phyloP scores from a whole-genome alignment of 2,113 vertebrate genomes.

The Ammospiza caudacuta region DNA sequence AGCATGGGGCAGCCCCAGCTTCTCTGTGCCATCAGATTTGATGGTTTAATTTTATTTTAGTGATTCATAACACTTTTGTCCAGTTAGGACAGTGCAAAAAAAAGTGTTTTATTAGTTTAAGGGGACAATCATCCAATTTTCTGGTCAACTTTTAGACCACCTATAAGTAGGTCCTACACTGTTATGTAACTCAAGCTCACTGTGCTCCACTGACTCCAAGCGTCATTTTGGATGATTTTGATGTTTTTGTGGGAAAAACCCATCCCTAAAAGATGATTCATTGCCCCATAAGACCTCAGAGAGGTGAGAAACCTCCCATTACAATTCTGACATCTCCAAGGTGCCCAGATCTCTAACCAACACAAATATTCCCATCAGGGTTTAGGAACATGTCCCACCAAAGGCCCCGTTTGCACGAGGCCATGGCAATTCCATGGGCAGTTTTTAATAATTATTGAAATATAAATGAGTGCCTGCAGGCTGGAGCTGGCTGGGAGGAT shows the following conservation, averaged over 20 bases:
- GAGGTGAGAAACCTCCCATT: background rate
- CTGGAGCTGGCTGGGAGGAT: background rate
- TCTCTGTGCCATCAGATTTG: background rate
- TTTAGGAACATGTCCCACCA: background rate
- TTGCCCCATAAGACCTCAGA: background rate
- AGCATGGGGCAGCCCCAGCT: background rate
- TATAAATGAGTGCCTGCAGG: background rate
- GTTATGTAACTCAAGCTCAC: background rate
- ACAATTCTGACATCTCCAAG: background rate
- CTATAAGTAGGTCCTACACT: background rate
- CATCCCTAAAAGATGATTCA: background rate
- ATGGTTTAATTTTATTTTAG: background rate
- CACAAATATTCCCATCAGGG: background rate
- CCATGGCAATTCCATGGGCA: background rate
- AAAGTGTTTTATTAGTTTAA: background rate
- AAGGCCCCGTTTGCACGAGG: background rate
- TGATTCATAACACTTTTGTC: background rate
- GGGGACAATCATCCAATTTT: background rate
- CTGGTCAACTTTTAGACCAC: background rate
- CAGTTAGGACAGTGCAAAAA: background rate
- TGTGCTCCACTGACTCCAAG: background rate
- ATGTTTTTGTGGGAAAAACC: background rate
- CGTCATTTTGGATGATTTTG: background rate
- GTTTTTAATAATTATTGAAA: background rate
- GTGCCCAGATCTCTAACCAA: background rate